Percentiles rank a stretch among this genome's conserved stretches.
These are phyloP conservation scores for Cabera pusaria DNA, from an alignment of 2,888 invertebrate genomes.

Conservation along the genomic window DNA sequence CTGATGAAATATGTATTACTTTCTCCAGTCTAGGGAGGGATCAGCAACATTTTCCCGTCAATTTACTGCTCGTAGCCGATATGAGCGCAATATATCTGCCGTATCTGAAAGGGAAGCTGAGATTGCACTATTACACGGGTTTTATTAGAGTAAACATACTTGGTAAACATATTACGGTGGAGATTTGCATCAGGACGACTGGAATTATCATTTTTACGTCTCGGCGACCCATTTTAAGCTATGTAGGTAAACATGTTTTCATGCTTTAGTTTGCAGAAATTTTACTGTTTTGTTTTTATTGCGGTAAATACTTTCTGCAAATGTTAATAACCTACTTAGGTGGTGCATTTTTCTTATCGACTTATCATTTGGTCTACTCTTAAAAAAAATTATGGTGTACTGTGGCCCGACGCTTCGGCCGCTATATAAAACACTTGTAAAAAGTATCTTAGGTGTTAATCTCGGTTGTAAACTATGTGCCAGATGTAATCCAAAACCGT, in stretches of 20 bases:
- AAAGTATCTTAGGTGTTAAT: no score
- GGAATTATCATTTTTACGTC: constrained; percentile 38
- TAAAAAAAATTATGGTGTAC: no score
- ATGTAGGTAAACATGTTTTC: constrained; percentile 21
- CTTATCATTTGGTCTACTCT: no score
- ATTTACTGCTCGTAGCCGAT: constrained; percentile 60
- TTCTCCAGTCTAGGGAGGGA: constrained; percentile 55
- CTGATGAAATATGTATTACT: constrained; percentile 64
- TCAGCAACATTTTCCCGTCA: constrained; percentile 62
- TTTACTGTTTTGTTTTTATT: no score
- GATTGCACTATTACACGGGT: constrained; percentile 61
- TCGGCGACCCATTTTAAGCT: constrained; percentile 17
- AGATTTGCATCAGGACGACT: constrained; percentile 38
- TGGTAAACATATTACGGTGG: constrained; percentile 26
- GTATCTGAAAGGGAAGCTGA: constrained; percentile 60
- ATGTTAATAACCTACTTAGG: no score
- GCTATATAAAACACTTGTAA: no score
- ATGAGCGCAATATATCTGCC: constrained; percentile 65
- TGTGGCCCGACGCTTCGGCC: no score
- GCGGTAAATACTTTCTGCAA: no score
- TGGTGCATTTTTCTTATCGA: no score
- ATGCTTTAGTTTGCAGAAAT: not conserved
- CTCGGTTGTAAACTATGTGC: no score
- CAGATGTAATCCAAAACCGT: no score
- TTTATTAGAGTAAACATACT: constrained; percentile 50